Percentiles rank a stretch among this genome's conserved stretches.
phyloP scores from a whole-genome alignment of 2,797 vertebrate genomes.

The Synanceia verrucosa region DNA sequence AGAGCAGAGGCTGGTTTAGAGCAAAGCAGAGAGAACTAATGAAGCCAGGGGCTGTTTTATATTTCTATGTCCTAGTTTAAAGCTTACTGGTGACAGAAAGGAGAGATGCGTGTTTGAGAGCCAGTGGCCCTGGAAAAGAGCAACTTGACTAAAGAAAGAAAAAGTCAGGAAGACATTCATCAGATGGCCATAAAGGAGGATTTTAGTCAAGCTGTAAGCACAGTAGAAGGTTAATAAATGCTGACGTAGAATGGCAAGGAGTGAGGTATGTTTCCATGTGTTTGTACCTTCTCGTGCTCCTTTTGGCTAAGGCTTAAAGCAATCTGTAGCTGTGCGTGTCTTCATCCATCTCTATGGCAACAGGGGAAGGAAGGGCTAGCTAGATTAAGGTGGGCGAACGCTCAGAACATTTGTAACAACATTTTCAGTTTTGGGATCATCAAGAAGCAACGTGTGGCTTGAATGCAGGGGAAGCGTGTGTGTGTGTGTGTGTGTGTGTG shows the following conservation, averaged over 20 bases:
- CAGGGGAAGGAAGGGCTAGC: conserved; percentile 47
- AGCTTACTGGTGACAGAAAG: neutral
- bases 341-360: conserved; percentile 86
- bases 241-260: neutral
- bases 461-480: neutral
- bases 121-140: neutral
- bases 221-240: neutral
- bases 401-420: conserved; percentile 46
- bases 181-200: neutral
- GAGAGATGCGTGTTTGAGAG: neutral
- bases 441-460: conserved; percentile 11
- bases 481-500: neutral
- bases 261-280: conserved; percentile 24
- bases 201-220: neutral
- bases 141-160: neutral
- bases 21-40: neutral
- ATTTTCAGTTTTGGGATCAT: conserved; percentile 42
- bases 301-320: conserved; percentile 85
- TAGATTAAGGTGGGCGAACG: conserved; percentile 50
- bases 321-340: conserved; percentile 86
- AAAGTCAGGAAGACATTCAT: neutral
- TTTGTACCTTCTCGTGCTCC: conserved; percentile 85
- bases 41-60: neutral
- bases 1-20: neutral
- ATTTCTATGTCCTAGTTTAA: neutral